A percentile compares a stretch with the other conserved stretches of the same genome.
These are phyloP conservation scores for Saccopteryx leptura DNA, from an alignment of 2,113 vertebrate species.

Conservation along the genomic window DNA sequence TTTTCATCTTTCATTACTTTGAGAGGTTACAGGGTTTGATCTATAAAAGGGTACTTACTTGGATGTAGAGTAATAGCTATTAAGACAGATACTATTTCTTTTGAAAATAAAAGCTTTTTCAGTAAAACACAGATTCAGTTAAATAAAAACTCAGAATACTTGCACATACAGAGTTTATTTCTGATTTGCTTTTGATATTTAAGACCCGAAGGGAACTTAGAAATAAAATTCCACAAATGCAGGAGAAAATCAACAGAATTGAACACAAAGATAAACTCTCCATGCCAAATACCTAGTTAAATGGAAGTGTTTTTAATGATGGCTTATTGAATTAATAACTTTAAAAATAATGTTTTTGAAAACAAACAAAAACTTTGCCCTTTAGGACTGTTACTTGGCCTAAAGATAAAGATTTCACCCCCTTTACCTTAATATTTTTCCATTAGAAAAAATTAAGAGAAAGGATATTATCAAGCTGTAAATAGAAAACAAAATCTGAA, in stretches of 20 bases:
- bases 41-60: background rate
- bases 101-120: background rate
- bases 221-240: slow-evolving; percentile 11
- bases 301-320: background rate
- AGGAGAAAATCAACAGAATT: background rate
- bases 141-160: background rate
- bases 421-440: background rate
- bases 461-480: background rate
- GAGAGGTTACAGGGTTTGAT: background rate
- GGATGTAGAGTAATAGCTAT: background rate
- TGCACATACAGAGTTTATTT: background rate
- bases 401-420: background rate
- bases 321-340: background rate
- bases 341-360: slow-evolving; percentile 26
- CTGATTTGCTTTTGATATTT: background rate
- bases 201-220: background rate
- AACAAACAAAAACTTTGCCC: background rate
- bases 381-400: background rate
- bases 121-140: background rate
- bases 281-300: background rate
- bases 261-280: background rate
- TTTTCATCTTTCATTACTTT: slow-evolving; percentile 22
- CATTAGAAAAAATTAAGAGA: background rate
- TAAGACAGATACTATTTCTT: background rate
- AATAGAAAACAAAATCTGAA: background rate